Conservation (phyloP, 2,113 vertebrate species). For the Tenrec ecaudatus region DNA sequence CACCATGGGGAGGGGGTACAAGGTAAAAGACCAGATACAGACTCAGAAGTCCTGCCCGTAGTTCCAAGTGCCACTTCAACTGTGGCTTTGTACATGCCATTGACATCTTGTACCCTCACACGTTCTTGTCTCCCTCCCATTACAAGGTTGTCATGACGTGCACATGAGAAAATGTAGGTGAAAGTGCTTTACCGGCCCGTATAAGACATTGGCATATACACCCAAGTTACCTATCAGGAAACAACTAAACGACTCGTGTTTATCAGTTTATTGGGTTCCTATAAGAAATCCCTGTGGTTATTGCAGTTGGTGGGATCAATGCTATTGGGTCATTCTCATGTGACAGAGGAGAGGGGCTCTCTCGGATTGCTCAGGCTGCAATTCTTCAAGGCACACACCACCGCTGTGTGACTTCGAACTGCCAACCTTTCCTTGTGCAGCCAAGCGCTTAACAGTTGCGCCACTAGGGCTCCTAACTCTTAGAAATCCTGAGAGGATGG, state of each 20-base stretch:
- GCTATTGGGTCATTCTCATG: not conserved
- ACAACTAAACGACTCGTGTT: not conserved
- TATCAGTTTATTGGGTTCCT: not conserved
- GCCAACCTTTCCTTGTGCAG: not conserved
- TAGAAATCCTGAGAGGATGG: not conserved
- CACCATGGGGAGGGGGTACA: not conserved
- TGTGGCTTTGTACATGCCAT: not conserved
- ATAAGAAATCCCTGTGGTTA: not conserved
- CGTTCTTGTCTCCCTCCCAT: not conserved
- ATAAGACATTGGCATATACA: not conserved
- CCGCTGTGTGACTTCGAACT: not conserved
- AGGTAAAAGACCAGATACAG: not conserved
- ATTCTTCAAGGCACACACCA: no score
- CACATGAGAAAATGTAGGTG: conserved; percentile 17
- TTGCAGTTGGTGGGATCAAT: not conserved
- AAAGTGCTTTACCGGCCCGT: not conserved
- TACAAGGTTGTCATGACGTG: not conserved
- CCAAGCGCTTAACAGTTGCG: not conserved
- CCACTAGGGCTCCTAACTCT: not conserved
- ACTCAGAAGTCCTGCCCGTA: conserved; percentile 9
- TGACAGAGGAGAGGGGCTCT: not conserved
- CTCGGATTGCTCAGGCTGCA: no score
- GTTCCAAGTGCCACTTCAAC: not conserved
- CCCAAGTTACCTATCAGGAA: not conserved
- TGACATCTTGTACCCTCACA: not conserved